Evolutionary conservation across 1,140 invertebrate species (phyloP), one percentile per base, ranked within the genome.

Genomic region (Bombus affinis): DNA sequence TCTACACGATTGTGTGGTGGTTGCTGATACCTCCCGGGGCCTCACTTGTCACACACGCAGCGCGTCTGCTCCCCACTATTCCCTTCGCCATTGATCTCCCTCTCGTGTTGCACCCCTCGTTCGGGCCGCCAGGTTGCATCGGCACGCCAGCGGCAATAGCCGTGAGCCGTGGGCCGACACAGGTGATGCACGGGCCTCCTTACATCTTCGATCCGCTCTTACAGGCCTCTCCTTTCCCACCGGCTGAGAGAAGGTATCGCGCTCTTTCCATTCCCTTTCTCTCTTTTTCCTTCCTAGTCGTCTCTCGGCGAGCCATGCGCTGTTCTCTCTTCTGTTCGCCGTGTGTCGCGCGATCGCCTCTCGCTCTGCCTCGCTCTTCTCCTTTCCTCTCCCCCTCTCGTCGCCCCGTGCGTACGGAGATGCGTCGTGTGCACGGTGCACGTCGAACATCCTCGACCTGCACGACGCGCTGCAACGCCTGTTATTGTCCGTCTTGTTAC

Each of bases 121-220:
- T 75, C 86, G 44, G 57, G 77, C 84, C 86, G 83, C 79, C 83
- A 85, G 65, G 81, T 75, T 85, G 82, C 79, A 80, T 83, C 88
- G 87, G 73, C 86, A 86, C 87, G 91, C 89, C 87, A 86, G 86
- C 92, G 88, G 91, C 92, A 87, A 92, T 93, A 93, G 88, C 91
- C 91, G 91, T 93, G 88, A 88, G 89, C 91, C 92, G 91, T 92
- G 88, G 88, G 78, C 89, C 92, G 90, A 92, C 92, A 92, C 92
- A 92, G 91, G 92, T 93, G 92, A 93, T 93, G 89, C 91, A 92
- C 92, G 90, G 88, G 89, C 86, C 90, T 89, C 85, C 92, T 93
- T 92, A 93, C 92, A 93, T 92, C 92, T 92, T 91, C 89, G 88
- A 92, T 92, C 88, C 92, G 89, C 91, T 92, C 90, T 87, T 81